Evolutionary conservation across 1,140 invertebrate genomes (phyloP).

Genomic region (Drosophila teissieri): DNA sequence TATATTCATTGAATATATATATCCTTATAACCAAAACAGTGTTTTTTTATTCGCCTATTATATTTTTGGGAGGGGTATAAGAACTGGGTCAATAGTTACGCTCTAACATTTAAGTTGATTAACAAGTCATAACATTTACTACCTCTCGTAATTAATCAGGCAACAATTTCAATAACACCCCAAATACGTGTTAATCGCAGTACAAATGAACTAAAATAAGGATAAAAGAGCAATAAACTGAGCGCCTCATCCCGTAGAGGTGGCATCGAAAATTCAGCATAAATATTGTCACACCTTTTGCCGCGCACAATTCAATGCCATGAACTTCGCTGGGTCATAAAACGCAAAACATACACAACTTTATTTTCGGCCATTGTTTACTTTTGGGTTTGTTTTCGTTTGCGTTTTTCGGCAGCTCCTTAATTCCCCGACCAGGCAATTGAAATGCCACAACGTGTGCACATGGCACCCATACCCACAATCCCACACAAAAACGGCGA

Average conservation of each 20-base stretch:
- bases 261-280: conserved; percentile 15
- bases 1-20: too few species aligned
- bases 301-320: conserved; percentile 67
- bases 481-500: conserved; percentile 11
- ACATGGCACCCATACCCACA: conserved; percentile 23
- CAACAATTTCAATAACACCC: conserved; percentile 37
- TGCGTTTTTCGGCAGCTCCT: conserved; percentile 55
- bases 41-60: too few species aligned
- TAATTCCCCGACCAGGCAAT: conserved; percentile 44
- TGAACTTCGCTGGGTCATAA: conserved; percentile 78
- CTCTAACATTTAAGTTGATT: neutral
- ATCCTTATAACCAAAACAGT: too few species aligned
- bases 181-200: conserved; percentile 45
- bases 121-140: neutral
- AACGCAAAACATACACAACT: conserved; percentile 56
- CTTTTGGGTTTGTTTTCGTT: conserved; percentile 50
- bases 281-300: conserved; percentile 58
- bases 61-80: too few species aligned
- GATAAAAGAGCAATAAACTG: conserved; percentile 59
- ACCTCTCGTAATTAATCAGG: conserved; percentile 5
- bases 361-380: conserved; percentile 55
- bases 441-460: conserved; percentile 70
- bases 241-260: neutral
- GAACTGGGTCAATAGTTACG: neutral
- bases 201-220: conserved; percentile 36